phyloP scores from a whole-genome alignment of 2,888 invertebrate species.

The Punctoribates punctum region DNA sequence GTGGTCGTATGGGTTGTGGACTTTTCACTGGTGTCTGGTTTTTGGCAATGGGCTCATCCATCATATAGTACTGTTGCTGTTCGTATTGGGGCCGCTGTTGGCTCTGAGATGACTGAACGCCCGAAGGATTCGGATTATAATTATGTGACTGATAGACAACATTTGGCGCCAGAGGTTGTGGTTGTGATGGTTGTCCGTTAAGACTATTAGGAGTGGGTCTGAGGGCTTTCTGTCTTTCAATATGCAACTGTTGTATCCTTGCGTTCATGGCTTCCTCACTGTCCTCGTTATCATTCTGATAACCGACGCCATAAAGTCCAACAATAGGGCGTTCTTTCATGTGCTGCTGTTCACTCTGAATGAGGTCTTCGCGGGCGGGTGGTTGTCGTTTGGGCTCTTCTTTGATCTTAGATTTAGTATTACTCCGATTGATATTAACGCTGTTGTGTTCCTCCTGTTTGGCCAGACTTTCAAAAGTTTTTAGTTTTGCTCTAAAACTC shows the following conservation, averaged over 20 bases:
- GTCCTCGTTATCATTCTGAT: background rate
- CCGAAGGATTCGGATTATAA: conserved; percentile 18
- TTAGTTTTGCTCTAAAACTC: conserved; percentile 43
- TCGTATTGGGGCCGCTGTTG: conserved; percentile 54
- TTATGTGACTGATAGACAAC: conserved; percentile 24
- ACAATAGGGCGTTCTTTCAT: background rate
- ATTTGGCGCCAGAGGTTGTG: conserved; percentile 11
- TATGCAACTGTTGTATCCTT: conserved; percentile 30
- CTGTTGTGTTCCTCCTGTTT: conserved; percentile 37
- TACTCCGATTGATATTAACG: background rate
- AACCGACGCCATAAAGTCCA: background rate
- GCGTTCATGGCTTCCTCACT: conserved; percentile 28
- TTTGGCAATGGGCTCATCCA: conserved; percentile 49
- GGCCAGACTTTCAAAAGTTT: conserved; percentile 44
- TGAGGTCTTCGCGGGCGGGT: conserved; percentile 12
- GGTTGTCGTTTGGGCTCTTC: conserved; percentile 7
- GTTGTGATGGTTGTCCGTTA: background rate
- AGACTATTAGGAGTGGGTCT: background rate
- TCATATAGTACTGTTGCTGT: conserved; percentile 68
- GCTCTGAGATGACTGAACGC: background rate
- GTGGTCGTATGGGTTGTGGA: conserved; percentile 31
- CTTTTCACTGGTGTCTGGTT: conserved; percentile 37
- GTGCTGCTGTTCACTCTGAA: conserved; percentile 56
- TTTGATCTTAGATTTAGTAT: background rate
- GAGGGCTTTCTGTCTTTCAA: background rate